phyloP scores from a whole-genome alignment of 2,113 vertebrate genomes.

The Aptenodytes forsteri region DNA sequence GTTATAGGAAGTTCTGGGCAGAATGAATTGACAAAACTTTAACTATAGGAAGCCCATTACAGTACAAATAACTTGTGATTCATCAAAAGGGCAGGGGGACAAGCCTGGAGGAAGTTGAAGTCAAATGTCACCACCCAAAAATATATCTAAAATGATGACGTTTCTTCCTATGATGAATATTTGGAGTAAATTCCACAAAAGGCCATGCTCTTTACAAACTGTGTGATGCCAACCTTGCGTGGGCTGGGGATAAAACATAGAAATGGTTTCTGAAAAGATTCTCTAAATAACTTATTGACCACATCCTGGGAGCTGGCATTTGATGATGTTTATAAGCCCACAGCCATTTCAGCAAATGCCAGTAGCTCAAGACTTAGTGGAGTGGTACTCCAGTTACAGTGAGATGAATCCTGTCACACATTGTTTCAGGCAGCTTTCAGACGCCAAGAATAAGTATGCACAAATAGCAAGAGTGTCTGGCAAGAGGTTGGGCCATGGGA shows the following conservation, averaged over 20 bases:
- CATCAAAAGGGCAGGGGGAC: conserved; percentile 33
- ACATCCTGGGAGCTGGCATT: conserved; percentile 29
- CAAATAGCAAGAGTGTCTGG: not conserved
- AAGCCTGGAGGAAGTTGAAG: conserved; percentile 26
- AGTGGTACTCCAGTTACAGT: conserved; percentile 10
- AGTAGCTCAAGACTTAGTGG: not conserved
- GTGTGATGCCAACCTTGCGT: not conserved
- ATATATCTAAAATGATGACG: conserved; percentile 32
- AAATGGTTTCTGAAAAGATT: conserved; percentile 11
- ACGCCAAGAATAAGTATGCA: not conserved
- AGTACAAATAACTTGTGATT: conserved; percentile 32
- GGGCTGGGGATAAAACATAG: not conserved
- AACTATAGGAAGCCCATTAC: not conserved
- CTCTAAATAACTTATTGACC: conserved; percentile 24
- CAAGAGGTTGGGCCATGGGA: not conserved
- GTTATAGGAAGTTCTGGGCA: not conserved
- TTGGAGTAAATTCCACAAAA: conserved; percentile 22
- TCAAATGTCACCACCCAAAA: conserved; percentile 55
- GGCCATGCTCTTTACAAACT: not conserved
- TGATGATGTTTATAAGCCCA: not conserved
- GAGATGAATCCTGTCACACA: not conserved
- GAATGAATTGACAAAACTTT: not conserved
- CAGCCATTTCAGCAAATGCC: conserved; percentile 29
- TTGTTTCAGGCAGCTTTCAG: not conserved
- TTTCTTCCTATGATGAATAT: conserved; percentile 36